A percentile compares a stretch with the other conserved stretches of the same genome.
phyloP scores from a whole-genome alignment of 2,113 vertebrate genomes.

The Seriola rivoliana region DNA sequence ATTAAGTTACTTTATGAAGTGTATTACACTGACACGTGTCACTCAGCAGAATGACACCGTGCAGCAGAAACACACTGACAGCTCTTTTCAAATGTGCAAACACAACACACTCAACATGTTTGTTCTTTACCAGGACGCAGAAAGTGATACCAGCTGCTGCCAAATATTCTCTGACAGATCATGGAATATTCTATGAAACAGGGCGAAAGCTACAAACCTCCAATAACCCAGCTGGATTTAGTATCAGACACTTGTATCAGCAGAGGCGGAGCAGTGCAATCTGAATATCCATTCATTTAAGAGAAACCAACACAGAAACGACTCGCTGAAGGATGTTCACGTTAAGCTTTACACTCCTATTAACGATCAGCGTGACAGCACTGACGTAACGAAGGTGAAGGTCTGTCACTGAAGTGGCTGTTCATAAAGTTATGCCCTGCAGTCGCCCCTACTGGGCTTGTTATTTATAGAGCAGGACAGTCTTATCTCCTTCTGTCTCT shows the following conservation, averaged over 20 bases:
- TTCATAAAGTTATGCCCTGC: conserved; percentile 56
- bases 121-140: neutral
- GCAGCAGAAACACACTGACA: neutral
- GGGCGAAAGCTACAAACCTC: neutral
- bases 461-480: conserved; percentile 73
- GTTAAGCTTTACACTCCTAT: conserved; percentile 5
- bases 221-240: neutral
- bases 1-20: neutral
- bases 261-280: neutral
- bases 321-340: neutral
- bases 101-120: neutral
- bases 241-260: neutral
- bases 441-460: conserved; percentile 20
- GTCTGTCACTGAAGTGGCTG: conserved; percentile 28
- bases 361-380: conserved; percentile 21
- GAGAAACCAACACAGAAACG: neutral
- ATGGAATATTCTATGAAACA: neutral
- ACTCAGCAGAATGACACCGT: neutral
- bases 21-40: neutral
- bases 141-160: neutral
- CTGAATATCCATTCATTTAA: neutral
- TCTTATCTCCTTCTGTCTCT: conserved; percentile 49
- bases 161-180: neutral
- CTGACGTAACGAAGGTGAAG: neutral
- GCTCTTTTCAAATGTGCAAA: conserved; percentile 20